Evolutionary conservation across 2,888 invertebrate species (phyloP), one percentile per base, ranked within the genome.

Genomic region (Melanophora roralis): DNA sequence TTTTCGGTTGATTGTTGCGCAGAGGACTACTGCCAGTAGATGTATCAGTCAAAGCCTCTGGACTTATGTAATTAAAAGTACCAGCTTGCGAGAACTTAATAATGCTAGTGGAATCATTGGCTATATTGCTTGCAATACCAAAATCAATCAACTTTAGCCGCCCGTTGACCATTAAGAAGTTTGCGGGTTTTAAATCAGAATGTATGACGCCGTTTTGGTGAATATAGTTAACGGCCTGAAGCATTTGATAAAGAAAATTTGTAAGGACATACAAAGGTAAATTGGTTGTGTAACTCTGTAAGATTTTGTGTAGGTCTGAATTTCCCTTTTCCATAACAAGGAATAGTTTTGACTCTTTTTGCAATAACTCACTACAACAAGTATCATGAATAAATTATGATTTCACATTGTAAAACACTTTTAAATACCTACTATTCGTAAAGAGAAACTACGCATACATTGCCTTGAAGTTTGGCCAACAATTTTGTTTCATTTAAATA

Each of bases 141-240:
- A 99, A 99, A 91, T 99, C 99, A 83, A 99, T 99, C 74, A 99
- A 91, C 91, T 99, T 99, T 69, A 99, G 90, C 49, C 94, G 92
- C 1, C 95, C 96, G 81, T 94, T 93, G 6, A 96, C 95, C 86
- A 97, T 91, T 47, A 99, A 91, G 90, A 99, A 99, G 90, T 99
- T 99, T 0, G 97, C 97, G 0, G 99, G 99, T 89, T 99, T 99
- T 83, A 99, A 90, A 90, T 99, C 99, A 0, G 97, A 96, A 90
- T 99, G 99, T 84, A 99, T 96, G 1, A 99, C 96, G 65, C 96
- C 97, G 90, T 95, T 93, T 83, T 94, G 92, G 86, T 99, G 98
- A 86, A 99, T 97, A 86, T 96, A 95, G 85, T 94, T 92, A 4
- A 99, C 98, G 34, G 97, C 96, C 76, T 93, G 92, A 68, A 99